A percentile compares a stretch with the other conserved stretches of the same genome.
Conservation (phyloP, 2,113 vertebrate species). For the Onychorhynchus coronatus region DNA sequence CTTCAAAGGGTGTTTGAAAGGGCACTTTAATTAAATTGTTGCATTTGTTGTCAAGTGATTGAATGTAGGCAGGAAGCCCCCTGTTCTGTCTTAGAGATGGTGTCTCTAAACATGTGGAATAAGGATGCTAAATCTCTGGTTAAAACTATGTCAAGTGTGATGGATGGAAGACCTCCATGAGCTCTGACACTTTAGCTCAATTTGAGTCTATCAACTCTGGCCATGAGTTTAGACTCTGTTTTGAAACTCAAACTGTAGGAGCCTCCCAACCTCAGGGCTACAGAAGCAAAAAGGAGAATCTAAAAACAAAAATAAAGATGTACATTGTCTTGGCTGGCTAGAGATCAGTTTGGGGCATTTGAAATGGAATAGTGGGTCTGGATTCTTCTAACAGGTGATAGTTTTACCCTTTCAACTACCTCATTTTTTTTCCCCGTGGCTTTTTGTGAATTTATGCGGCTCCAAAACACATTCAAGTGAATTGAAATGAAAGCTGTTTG, state of each 20-base stretch:
- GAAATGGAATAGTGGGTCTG: background rate
- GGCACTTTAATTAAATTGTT: background rate
- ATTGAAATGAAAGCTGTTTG: background rate
- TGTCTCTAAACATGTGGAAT: background rate
- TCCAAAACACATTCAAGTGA: background rate
- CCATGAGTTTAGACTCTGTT: background rate
- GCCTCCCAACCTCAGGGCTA: background rate
- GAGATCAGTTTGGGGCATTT: background rate
- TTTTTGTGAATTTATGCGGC: background rate
- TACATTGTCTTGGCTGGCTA: background rate
- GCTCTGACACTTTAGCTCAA: background rate
- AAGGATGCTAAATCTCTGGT: background rate
- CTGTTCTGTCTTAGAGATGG: background rate
- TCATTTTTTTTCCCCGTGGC: background rate
- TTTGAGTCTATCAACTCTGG: background rate
- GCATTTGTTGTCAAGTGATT: background rate
- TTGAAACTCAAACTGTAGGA: background rate
- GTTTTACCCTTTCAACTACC: background rate
- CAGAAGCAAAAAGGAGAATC: background rate
- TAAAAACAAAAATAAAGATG: background rate
- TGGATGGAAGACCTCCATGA: background rate
- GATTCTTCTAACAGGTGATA: background rate
- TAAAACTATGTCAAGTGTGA: background rate
- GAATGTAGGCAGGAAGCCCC: background rate
- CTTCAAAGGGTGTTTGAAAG: background rate